phyloP scores from a whole-genome alignment of 2,888 invertebrate species.

The Lymantria monacha region DNA sequence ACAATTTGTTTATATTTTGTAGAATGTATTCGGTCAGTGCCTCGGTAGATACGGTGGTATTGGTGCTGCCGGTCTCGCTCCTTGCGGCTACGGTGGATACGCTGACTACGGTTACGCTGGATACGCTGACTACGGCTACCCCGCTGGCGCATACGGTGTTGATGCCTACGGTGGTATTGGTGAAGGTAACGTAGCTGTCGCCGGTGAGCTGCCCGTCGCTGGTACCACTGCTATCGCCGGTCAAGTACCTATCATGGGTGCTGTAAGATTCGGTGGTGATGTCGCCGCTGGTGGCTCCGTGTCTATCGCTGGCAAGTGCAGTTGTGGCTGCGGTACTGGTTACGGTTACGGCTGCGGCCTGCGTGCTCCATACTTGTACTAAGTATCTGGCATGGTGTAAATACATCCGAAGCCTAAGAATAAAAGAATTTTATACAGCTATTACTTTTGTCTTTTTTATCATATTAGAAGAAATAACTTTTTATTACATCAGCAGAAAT shows the following conservation, averaged over 20 bases:
- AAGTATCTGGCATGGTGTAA: not conserved
- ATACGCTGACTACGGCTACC: not conserved
- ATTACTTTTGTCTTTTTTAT: too few species aligned
- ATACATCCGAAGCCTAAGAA: too few species aligned
- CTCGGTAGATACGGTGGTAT: not conserved
- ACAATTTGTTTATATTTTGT: not conserved
- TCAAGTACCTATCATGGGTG: conserved; percentile 19
- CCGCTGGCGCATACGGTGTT: not conserved
- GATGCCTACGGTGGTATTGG: conserved; percentile 10
- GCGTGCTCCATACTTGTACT: not conserved
- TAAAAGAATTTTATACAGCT: too few species aligned
- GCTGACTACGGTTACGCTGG: not conserved
- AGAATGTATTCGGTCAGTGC: not conserved
- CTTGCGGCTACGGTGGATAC: not conserved
- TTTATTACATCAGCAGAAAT: too few species aligned
- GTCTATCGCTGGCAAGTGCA: conserved; percentile 13
- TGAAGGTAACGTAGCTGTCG: conserved; percentile 18
- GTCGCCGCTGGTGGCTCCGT: conserved; percentile 17
- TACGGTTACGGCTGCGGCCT: not conserved
- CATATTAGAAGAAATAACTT: too few species aligned
- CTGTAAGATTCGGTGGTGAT: conserved; percentile 11
- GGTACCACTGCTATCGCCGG: conserved; percentile 15
- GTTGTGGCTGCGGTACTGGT: conserved; percentile 12
- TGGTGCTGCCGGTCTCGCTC: not conserved
- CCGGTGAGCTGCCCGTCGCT: conserved; percentile 19